These are phyloP conservation scores for Smutsia temminckii DNA, from an alignment of 2,797 vertebrate genomes.

Conservation along the genomic window DNA sequence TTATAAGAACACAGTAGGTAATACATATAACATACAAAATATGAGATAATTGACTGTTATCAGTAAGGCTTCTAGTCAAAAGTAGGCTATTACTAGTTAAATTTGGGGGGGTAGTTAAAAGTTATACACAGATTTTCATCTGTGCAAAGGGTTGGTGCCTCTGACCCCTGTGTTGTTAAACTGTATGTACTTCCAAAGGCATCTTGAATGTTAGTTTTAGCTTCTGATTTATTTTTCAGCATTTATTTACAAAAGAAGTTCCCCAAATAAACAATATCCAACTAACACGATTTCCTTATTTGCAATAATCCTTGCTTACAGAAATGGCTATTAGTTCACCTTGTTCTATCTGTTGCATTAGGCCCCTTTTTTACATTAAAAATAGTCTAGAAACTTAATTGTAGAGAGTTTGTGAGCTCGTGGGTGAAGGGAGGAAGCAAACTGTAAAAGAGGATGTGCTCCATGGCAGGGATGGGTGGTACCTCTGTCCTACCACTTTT, in stretches of 20 bases:
- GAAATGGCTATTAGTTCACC: not conserved
- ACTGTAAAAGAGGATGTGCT: not conserved
- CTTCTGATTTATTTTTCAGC: constrained; percentile 40
- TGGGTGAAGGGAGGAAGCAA: not conserved
- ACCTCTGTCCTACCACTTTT: not conserved
- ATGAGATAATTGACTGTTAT: too few relatives aligned
- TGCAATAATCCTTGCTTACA: not conserved
- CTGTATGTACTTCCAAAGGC: not conserved
- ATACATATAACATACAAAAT: too few relatives aligned
- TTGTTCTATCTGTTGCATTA: not conserved
- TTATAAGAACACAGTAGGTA: too few relatives aligned
- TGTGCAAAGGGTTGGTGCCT: too few relatives aligned
- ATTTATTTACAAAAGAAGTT: not conserved
- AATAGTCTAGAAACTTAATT: not conserved
- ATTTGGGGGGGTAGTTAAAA: too few relatives aligned
- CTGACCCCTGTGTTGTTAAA: too few relatives aligned
- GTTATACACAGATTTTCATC: too few relatives aligned
- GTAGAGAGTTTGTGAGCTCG: not conserved
- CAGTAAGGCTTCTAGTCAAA: too few relatives aligned
- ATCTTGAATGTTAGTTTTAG: not conserved
- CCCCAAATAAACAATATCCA: not conserved
- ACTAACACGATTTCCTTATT: not conserved
- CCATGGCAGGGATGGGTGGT: not conserved
- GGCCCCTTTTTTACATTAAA: not conserved
- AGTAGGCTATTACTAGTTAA: too few relatives aligned